These are phyloP conservation scores for Mantis religiosa DNA, from an alignment of 2,888 invertebrate genomes.

Conservation along the genomic window DNA sequence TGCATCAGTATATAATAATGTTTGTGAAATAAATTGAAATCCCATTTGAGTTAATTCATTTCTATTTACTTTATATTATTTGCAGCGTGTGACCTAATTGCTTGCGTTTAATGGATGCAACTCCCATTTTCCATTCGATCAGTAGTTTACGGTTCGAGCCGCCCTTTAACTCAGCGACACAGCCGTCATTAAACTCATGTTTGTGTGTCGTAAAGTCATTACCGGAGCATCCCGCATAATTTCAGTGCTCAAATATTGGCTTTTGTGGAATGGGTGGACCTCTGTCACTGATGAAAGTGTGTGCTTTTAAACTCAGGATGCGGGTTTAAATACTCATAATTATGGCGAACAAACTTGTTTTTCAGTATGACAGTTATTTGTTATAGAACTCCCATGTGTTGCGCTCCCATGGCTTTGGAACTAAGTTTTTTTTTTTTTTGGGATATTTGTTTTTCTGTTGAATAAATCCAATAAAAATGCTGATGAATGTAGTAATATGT, in stretches of 20 bases:
- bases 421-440: too few species aligned
- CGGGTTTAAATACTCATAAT: background rate
- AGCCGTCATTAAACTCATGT: background rate
- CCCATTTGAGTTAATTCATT: background rate
- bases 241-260: background rate
- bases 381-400: background rate
- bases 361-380: background rate
- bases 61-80: background rate
- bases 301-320: background rate
- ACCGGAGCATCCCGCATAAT: background rate
- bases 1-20: background rate
- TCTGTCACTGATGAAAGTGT: background rate
- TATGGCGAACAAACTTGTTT: background rate
- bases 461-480: too few species aligned
- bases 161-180: background rate
- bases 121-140: background rate
- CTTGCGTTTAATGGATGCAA: too few species aligned
- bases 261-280: background rate
- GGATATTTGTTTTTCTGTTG: too few species aligned
- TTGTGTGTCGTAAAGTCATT: background rate
- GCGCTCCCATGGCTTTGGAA: too few species aligned
- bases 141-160: background rate
- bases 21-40: background rate
- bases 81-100: background rate
- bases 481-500: too few species aligned